Base-by-base conservation (phyloP, 2,113 vertebrate species). In the Burhinus oedicnemus region DNA sequence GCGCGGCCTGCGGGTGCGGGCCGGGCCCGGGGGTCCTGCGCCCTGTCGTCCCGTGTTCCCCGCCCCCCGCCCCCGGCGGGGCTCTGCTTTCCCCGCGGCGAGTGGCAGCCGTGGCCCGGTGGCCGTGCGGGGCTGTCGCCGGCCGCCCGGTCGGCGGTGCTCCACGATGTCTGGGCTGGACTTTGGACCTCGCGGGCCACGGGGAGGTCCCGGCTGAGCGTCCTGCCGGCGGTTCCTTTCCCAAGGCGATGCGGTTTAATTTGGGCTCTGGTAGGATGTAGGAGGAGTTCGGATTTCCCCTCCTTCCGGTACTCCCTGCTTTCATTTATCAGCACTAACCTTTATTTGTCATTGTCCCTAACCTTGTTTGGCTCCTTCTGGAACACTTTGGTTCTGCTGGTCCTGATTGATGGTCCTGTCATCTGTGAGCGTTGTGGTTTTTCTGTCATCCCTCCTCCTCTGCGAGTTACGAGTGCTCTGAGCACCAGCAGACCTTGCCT, bases 301-400 rank as follows among this genome's bases (percentile, higher is more conserved):
- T 74, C 55, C 60, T 79, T 40, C 86, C 72, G 20, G 23, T 18
- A 2, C 45, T 80, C 32, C 55, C 55, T 8, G 52, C 65, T 38
- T 20, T 44, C 65, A 0, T 34, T 36, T 45, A 15, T 22, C 38
- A 25, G 61, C 75, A 0, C 64, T 65, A 12, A 75, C 87, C 96
- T 95, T 82, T 82, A 14, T 76, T 79, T 94, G 89, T 77, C 91
- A 65, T 81, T 89, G 94, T 51, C 80, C 78, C 49, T 3, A 4
- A 38, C 38, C 91, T 45, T 3, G 25, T 21, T 26, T 11, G 62
- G 83, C 74, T 54, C 70, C 18, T 78, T 38, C 68, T 2, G 92
- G 57, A 62, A 66, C 45, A 0, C n/a, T 18, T 42, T 18, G 68
- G 52, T 6, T 47, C 66, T 6, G 4, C 26, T 65, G 25, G 23